A percentile compares a stretch with the other conserved stretches of the same genome.
These are phyloP conservation scores for Drosophila nasuta DNA, from an alignment of 1,140 invertebrate genomes.

Conservation along the genomic window DNA sequence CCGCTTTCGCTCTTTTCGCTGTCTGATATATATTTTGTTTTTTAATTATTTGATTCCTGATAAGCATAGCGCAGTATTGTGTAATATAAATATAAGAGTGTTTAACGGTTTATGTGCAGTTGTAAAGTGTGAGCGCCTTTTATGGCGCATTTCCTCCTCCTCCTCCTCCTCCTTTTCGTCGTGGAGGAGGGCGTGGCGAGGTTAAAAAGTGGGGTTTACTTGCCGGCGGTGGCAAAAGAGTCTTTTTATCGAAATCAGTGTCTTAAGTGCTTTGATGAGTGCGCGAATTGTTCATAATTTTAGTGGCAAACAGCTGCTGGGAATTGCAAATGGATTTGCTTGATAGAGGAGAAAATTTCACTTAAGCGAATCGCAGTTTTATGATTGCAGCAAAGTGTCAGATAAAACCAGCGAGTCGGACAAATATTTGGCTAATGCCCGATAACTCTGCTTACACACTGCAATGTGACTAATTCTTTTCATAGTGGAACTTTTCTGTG, in stretches of 20 bases:
- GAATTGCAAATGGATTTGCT: slow-evolving; percentile 26
- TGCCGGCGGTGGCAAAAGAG: no score
- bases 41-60: slow-evolving; percentile 73
- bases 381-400: not conserved
- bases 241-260: slow-evolving; percentile 33
- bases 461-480: slow-evolving; percentile 33
- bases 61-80: slow-evolving; percentile 50
- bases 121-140: slow-evolving; percentile 32
- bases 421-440: slow-evolving; percentile 38
- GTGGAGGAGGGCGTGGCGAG: slow-evolving; percentile 2
- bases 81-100: slow-evolving; percentile 35
- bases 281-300: slow-evolving; percentile 31
- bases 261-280: slow-evolving; percentile 40
- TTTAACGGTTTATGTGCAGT: slow-evolving; percentile 39
- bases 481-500: not conserved
- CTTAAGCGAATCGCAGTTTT: not conserved
- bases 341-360: not conserved
- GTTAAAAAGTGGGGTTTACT: no score
- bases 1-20: slow-evolving; percentile 14
- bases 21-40: slow-evolving; percentile 24
- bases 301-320: slow-evolving; percentile 16
- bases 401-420: slow-evolving; percentile 26
- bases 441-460: slow-evolving; percentile 30
- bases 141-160: slow-evolving; percentile 20
- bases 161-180: no score